Percentiles rank a stretch among this genome's conserved stretches.
These are phyloP conservation scores for Pandemis cinnamomeana DNA, from an alignment of 2,888 invertebrate genomes.

Conservation along the genomic window DNA sequence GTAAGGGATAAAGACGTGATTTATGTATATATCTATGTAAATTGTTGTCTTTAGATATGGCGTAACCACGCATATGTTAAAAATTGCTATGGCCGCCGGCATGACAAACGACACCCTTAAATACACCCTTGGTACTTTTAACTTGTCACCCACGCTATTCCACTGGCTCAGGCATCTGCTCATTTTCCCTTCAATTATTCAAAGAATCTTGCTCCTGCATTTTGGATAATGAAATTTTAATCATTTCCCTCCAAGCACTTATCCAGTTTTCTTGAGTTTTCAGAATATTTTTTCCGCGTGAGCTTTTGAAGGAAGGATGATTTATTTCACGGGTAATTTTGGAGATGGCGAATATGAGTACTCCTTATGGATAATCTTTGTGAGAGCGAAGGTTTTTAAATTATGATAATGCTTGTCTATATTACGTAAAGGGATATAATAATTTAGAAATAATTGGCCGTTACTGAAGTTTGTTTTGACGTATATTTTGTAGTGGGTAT, in stretches of 20 bases:
- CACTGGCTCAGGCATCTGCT: constrained; percentile 53
- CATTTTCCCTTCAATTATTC: constrained; percentile 67
- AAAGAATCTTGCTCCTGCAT: constrained; percentile 74
- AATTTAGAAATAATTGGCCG: too few relatives aligned
- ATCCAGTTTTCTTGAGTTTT: constrained; percentile 48
- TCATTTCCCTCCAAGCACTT: constrained; percentile 64
- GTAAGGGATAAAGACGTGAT: too few relatives aligned
- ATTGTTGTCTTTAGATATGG: too few relatives aligned
- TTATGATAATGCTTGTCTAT: not conserved
- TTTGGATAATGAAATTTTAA: constrained; percentile 76
- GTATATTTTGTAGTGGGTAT: too few relatives aligned
- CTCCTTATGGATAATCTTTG: constrained; percentile 6
- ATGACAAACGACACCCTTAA: not conserved
- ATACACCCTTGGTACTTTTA: constrained; percentile 25
- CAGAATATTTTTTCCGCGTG: constrained; percentile 19
- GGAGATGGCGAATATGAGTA: constrained; percentile 5
- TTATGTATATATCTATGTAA: too few relatives aligned
- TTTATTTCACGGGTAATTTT: constrained; percentile 30
- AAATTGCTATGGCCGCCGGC: constrained; percentile 11
- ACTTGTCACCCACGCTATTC: constrained; percentile 25
- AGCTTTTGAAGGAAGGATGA: constrained; percentile 15
- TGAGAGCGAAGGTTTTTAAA: not conserved
- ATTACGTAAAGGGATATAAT: not conserved
- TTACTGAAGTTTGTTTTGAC: too few relatives aligned
- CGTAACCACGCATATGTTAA: not conserved